Percentiles rank a stretch among this genome's conserved stretches.
These are phyloP conservation scores for Lutraria rhynchaena DNA, from an alignment of 1,140 invertebrate genomes.

Conservation along the genomic window DNA sequence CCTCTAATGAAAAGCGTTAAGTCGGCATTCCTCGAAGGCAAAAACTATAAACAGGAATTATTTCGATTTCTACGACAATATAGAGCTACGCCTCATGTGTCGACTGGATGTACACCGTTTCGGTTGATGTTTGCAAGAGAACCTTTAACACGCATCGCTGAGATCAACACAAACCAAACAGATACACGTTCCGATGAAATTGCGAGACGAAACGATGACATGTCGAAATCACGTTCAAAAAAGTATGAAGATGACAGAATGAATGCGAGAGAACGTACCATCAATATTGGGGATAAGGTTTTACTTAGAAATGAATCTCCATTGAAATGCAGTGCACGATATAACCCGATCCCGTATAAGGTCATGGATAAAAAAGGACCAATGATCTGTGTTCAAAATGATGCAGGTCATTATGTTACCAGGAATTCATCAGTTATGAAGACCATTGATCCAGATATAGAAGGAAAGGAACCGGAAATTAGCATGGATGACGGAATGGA, in stretches of 20 bases:
- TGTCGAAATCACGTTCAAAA: constrained; percentile 43
- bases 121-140: not conserved
- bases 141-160: not conserved
- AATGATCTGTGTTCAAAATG: constrained; percentile 31
- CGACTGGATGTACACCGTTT: constrained; percentile 2
- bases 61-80: constrained; percentile 53
- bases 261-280: constrained; percentile 11
- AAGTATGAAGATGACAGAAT: too few relatives aligned
- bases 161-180: not conserved
- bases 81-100: constrained; percentile 52
- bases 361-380: constrained; percentile 16
- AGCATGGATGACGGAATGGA: not conserved
- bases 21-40: constrained; percentile 21
- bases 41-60: constrained; percentile 55
- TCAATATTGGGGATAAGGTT: constrained; percentile 3
- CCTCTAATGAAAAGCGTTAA: constrained; percentile 49
- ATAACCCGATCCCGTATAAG: constrained; percentile 9
- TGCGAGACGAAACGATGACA: constrained; percentile 35
- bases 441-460: constrained; percentile 27
- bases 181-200: not conserved
- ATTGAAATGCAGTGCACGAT: constrained; percentile 44
- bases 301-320: constrained; percentile 44
- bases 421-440: constrained; percentile 12
- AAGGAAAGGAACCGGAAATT: not conserved
- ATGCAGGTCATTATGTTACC: too few relatives aligned